Percentiles rank a stretch among this genome's conserved stretches.
phyloP scores from a whole-genome alignment of 2,113 vertebrate genomes.

The Hemiscyllium ocellatum region DNA sequence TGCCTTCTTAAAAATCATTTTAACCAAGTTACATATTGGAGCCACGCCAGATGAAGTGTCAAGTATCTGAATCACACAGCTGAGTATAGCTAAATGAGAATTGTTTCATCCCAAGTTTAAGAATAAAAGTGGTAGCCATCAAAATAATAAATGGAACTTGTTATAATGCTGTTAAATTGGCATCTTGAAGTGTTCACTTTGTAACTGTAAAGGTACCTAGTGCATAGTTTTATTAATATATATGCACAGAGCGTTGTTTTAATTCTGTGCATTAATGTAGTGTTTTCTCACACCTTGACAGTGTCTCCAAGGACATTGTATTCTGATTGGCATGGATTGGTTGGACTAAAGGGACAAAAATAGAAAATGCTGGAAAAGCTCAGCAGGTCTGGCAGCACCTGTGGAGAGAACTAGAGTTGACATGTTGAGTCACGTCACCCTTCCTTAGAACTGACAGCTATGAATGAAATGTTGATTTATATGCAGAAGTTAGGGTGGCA shows the following conservation, averaged over 20 bases:
- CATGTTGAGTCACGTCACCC: too few relatives aligned
- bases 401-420: too few relatives aligned
- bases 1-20: background rate
- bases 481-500: too few relatives aligned
- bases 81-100: background rate
- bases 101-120: background rate
- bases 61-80: background rate
- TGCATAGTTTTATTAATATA: background rate
- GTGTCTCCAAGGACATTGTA: background rate
- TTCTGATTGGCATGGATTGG: too few relatives aligned
- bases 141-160: background rate
- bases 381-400: too few relatives aligned
- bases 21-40: background rate
- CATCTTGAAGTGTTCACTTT: background rate
- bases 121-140: background rate
- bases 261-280: background rate
- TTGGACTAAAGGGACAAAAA: too few relatives aligned
- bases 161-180: background rate
- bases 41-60: constrained; percentile 1
- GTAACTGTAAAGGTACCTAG: background rate
- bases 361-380: too few relatives aligned
- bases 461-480: too few relatives aligned
- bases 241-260: background rate
- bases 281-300: background rate
- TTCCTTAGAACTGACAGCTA: too few relatives aligned